Evolutionary conservation across 2,113 vertebrate species (phyloP), one percentile per base, ranked within the genome.

Genomic region (Gymnorhina tibicen): DNA sequence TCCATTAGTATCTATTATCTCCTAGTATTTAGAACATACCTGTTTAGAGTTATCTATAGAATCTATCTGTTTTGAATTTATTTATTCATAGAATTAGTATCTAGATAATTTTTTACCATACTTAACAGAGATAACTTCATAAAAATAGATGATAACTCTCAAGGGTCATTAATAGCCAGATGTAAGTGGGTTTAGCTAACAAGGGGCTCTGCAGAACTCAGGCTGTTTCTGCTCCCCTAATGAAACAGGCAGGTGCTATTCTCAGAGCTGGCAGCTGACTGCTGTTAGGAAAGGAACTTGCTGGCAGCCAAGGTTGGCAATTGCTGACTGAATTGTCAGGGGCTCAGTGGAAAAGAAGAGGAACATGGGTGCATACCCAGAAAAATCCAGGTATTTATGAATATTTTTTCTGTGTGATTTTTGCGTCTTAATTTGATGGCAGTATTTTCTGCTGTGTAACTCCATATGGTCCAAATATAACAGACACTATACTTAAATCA

Each of bases 281-380:
- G 19, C 50, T 9, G 0, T 24, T 22, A 16, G 69, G 67, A 35
- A 41, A 55, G 58, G 44, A 22, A 47, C 47, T 17, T 80, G 72
- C 33, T 76, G 11, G 35, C 24, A 56, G 23, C 3, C 39, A 28
- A 6, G 28, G 24, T 1, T 77, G 64, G 66, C 9, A 16, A 7
- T 56, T 58, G 18, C n/a, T 42, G 32, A 1, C 56, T 11, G 50
- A 30, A 10, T 17, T 62, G 42, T 22, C 33, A 15, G 44, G 17
- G 28, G 41, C 28, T 70, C 17, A 7, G 14, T 27, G 49, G 59
- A 59, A 58, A 28, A 62, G 53, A 16, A 52, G 44, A 66, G 63
- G 52, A 47, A 11, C 1, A 0, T 0, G 13, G 11, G 3, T 30
- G 4, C 3, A 0, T 12, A 24, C 12, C 10, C 17, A 18, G 60